Base-by-base conservation (phyloP, 2,888 invertebrate genomes). In the Conchocele bisecta region DNA sequence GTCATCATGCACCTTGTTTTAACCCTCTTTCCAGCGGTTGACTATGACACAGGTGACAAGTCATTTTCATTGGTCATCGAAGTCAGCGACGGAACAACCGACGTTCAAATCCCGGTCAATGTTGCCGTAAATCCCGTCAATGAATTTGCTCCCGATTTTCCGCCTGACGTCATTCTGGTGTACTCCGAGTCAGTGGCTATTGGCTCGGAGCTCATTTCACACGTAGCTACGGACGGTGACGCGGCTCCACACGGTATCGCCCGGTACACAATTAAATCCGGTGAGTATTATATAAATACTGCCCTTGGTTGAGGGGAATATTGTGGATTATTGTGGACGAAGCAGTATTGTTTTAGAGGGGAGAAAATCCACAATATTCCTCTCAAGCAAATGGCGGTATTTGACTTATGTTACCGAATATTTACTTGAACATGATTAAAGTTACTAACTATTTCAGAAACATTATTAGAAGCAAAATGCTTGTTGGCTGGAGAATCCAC, bases 81-180 rank as follows among this genome's bases (percentile, higher is more conserved):
- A 3, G 84, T 83, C 15, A 75, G 70, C 26, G 86, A 86, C 51
- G 79, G 81, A n/a, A 58, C 68, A 9, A 63, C 64, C 28, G 58
- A 61, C 1, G n/a, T 75, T 9, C 60, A 70, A 7, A 70, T 77
- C n/a, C 71, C 70, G 3, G 77, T 86, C 6, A 51, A 50, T 11
- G 71, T 88, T 4, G 65, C 51, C 6, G 69, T 88, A 0, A 66
- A 59, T 0, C 72, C 88, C 4, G 81, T 81, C n/a, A 88, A 89
- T 65, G 86, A 89, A 41, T 41, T 46, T 57, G 74, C 76, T 5
- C 88, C 88, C 3, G 44, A 59, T 1, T 87, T 87, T 51, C 50
- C 37, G 22, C 50, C 61, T 1, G 42, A 72, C 26, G 58, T 22
- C 17, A 63, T 46, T 26, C 59, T 66, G 1, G 64, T 42, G 58